Conservation (phyloP, 2,888 invertebrate species). For the Phrixothrix hirtus region DNA sequence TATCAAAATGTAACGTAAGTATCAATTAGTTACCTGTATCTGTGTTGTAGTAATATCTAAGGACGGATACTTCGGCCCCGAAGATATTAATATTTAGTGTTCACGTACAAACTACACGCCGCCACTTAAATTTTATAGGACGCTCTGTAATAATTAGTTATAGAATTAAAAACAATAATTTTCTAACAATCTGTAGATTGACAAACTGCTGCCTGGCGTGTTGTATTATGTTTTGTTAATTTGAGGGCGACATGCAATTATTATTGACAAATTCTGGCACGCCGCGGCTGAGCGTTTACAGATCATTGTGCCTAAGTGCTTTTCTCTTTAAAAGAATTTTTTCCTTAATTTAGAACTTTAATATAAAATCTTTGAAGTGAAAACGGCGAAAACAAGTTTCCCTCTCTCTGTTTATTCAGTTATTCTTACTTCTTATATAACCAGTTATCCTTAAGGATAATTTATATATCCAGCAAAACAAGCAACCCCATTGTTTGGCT, state of each 20-base stretch:
- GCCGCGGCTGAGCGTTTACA: constrained; percentile 4
- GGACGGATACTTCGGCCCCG: not conserved
- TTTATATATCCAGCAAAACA: constrained; percentile 39
- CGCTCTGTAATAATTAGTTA: constrained; percentile 7
- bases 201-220: constrained; percentile 10
- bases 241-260: constrained; percentile 10
- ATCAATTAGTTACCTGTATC: constrained; percentile 10
- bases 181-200: constrained; percentile 7
- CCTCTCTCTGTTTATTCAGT: constrained; percentile 21
- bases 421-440: constrained; percentile 23
- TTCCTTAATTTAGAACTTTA: constrained; percentile 22
- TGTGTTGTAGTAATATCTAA: constrained; percentile 4
- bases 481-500: constrained; percentile 48
- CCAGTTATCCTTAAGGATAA: constrained; percentile 33
- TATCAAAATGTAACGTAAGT: constrained; percentile 8
- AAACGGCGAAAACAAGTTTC: constrained; percentile 24
- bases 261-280: constrained; percentile 10
- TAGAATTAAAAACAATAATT: constrained; percentile 15
- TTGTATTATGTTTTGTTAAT: constrained; percentile 7
- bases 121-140: not conserved
- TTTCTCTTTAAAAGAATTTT: constrained; percentile 12
- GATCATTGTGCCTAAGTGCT: constrained; percentile 14
- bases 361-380: constrained; percentile 22
- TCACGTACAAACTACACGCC: not conserved
- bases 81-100: constrained; percentile 12